Conservation (phyloP, 2,888 invertebrate species). For the Marronus borbonicus region DNA sequence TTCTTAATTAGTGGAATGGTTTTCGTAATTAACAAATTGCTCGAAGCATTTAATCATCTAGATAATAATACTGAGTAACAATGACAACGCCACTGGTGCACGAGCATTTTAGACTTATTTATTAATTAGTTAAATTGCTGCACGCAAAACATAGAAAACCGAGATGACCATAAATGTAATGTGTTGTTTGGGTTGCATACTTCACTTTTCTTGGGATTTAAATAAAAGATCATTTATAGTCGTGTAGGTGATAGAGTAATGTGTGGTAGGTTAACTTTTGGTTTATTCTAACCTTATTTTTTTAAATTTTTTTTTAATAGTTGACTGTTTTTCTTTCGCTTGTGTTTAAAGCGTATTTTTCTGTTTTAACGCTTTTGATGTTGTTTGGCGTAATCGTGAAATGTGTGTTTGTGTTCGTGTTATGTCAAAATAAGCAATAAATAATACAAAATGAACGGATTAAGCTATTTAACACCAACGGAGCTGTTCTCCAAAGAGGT, state of each 20-base stretch:
- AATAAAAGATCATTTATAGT: slow-evolving; percentile 62
- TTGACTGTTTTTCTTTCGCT: slow-evolving; percentile 48
- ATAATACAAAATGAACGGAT: slow-evolving; percentile 50
- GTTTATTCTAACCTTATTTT: slow-evolving; percentile 57
- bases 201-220: slow-evolving; percentile 11
- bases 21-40: slow-evolving; percentile 23
- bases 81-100: not conserved
- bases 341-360: slow-evolving; percentile 41
- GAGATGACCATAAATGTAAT: not conserved
- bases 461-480: slow-evolving; percentile 47
- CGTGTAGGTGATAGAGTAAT: slow-evolving; percentile 62
- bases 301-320: slow-evolving; percentile 46
- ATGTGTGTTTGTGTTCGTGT: slow-evolving; percentile 49
- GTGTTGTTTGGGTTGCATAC: slow-evolving; percentile 50
- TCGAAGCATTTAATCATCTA: not conserved
- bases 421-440: slow-evolving; percentile 49
- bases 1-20: slow-evolving; percentile 19
- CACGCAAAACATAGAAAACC: not conserved
- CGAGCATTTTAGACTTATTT: slow-evolving; percentile 10
- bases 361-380: slow-evolving; percentile 49
- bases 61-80: slow-evolving; percentile 3
- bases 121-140: not conserved
- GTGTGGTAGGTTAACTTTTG: slow-evolving; percentile 64
- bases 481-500: slow-evolving; percentile 52
- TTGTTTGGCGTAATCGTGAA: slow-evolving; percentile 44